Evolutionary conservation across 37 sponge, comb jelly and placozoan genomes (phyloP).

Genomic region (Dysidea cf. avara): DNA sequence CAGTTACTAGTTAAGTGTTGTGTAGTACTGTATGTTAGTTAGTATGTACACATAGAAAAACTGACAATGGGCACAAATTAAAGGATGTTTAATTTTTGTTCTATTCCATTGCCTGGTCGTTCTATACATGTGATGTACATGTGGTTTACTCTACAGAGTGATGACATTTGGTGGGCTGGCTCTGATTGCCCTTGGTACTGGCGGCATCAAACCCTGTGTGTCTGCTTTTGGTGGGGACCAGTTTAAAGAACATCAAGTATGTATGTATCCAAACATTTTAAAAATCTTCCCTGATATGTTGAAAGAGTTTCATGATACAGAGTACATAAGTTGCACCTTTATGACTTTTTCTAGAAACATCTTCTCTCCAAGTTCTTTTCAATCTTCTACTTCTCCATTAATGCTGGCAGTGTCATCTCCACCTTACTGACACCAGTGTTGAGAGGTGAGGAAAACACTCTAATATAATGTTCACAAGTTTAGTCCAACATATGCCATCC

Average conservation of each 20-base stretch:
- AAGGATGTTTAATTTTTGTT: too few relatives aligned
- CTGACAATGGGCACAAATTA: too few relatives aligned
- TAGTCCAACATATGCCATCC: neutral
- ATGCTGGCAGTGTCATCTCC: constrained; percentile 94
- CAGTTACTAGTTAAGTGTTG: too few relatives aligned
- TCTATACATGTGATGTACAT: too few relatives aligned
- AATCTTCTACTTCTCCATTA: constrained; percentile 97
- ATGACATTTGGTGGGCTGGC: constrained; percentile 74
- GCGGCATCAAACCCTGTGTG: constrained; percentile 99
- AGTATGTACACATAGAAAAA: too few relatives aligned
- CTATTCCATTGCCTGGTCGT: too few relatives aligned
- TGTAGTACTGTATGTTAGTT: too few relatives aligned
- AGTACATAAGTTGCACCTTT: too few relatives aligned
- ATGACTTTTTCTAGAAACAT: neutral
- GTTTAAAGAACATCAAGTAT: constrained; percentile 78
- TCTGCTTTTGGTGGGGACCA: constrained; percentile 99
- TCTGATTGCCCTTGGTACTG: constrained; percentile 95
- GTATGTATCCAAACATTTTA: neutral
- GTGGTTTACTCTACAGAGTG: too few relatives aligned
- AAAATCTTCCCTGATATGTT: neutral
- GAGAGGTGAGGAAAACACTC: constrained; percentile 56
- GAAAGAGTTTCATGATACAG: neutral
- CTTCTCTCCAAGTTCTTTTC: constrained; percentile 74
- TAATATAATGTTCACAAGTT: neutral
- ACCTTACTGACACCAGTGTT: constrained; percentile 92